Evolutionary conservation across 2,113 vertebrate species (phyloP).

Genomic region (Dromaius novaehollandiae): DNA sequence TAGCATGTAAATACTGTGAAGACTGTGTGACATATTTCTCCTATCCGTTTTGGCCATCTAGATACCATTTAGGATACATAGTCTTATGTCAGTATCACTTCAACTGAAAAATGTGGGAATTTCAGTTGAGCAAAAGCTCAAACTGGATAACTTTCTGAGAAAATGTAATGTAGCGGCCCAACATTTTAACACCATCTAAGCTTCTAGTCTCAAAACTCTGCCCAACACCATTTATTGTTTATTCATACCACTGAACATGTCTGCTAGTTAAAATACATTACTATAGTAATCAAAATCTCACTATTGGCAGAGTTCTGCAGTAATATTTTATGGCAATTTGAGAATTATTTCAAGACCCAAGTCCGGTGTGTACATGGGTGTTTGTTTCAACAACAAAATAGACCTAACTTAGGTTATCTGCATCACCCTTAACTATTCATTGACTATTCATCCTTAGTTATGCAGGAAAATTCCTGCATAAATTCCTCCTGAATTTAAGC

Average conservation of each 20-base stretch:
- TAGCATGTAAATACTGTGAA: neutral
- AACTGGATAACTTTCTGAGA: neutral
- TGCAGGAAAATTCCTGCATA: neutral
- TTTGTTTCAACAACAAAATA: neutral
- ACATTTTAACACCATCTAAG: accelerated
- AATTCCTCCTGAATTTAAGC: neutral
- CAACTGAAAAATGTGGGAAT: neutral
- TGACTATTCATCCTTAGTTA: neutral
- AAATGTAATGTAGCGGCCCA: neutral
- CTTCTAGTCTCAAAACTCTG: neutral
- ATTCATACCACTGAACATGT: neutral
- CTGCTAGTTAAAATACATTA: neutral
- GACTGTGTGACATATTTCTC: neutral
- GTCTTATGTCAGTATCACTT: neutral
- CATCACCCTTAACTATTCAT: neutral
- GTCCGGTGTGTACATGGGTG: neutral
- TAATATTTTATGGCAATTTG: neutral
- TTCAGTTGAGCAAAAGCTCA: neutral
- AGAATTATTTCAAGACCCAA: neutral
- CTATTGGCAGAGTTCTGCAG: neutral
- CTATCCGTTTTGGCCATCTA: neutral
- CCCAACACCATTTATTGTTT: neutral
- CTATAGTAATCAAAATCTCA: neutral
- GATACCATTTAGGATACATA: neutral
- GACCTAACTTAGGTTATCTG: neutral